Conservation (phyloP, 2,797 vertebrate genomes). For the Acropternis orthonyx region DNA sequence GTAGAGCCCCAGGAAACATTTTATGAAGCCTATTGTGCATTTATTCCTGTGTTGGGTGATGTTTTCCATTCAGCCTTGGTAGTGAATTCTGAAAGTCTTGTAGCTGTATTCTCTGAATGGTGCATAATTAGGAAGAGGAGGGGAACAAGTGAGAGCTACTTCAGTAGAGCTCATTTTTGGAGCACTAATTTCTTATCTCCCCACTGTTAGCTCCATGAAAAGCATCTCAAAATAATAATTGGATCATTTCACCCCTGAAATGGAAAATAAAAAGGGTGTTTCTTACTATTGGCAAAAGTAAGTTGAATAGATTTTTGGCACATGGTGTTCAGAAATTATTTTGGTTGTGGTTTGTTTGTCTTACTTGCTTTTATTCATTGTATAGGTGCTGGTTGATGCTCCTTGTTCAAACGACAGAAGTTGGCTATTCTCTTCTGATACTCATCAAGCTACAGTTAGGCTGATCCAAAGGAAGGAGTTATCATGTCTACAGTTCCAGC, state of each 20-base stretch:
- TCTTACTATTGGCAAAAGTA: not conserved
- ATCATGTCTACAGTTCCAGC: conserved; percentile 83
- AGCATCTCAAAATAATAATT: not conserved
- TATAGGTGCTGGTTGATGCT: conserved; percentile 90
- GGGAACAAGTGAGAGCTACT: not conserved
- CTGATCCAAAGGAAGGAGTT: conserved; percentile 82
- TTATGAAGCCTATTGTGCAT: not conserved
- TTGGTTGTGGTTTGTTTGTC: not conserved
- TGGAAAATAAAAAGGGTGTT: not conserved
- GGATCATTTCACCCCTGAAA: not conserved
- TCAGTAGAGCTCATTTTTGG: not conserved
- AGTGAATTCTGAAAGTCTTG: not conserved
- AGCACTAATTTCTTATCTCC: not conserved
- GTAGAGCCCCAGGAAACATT: not conserved
- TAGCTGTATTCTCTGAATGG: not conserved
- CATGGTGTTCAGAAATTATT: not conserved
- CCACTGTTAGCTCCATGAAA: not conserved
- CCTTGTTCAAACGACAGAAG: conserved; percentile 97
- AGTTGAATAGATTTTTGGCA: not conserved
- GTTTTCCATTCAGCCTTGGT: not conserved
- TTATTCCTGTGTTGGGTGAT: not conserved
- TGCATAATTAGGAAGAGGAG: not conserved
- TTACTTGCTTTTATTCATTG: not conserved
- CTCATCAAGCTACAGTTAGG: conserved; percentile 79
- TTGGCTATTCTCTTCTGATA: conserved; percentile 87